Evolutionary conservation across 2,797 vertebrate species (phyloP).

Genomic region (Chaenodraco wilsoni): DNA sequence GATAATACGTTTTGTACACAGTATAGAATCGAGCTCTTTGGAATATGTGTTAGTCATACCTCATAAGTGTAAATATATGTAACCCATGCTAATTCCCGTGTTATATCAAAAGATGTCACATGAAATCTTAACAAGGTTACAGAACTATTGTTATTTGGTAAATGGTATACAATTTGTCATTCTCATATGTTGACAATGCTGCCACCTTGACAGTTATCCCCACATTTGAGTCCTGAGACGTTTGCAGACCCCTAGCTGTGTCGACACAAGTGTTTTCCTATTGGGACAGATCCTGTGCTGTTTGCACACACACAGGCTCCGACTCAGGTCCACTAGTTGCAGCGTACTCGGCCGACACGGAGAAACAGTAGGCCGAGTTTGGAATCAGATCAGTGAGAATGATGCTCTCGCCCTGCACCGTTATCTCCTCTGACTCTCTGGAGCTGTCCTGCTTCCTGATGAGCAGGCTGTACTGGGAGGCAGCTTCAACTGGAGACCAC

Average conservation of each 20-base stretch:
- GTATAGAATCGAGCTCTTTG: neutral
- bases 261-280: neutral
- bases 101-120: neutral
- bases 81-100: neutral
- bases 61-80: neutral
- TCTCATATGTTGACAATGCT: neutral
- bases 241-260: neutral
- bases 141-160: neutral
- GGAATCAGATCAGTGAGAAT: slow-evolving; percentile 62
- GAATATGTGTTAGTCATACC: neutral
- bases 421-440: slow-evolving; percentile 22
- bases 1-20: slow-evolving; percentile 22
- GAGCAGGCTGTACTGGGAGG: slow-evolving; percentile 64
- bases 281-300: slow-evolving; percentile 12
- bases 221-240: slow-evolving; percentile 23
- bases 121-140: no score
- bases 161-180: neutral
- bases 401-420: slow-evolving; percentile 48
- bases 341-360: slow-evolving; percentile 44
- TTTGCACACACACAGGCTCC: slow-evolving; percentile 59
- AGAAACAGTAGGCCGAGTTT: slow-evolving; percentile 64
- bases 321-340: slow-evolving; percentile 53
- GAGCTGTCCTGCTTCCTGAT: slow-evolving; percentile 50
- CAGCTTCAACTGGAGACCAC: slow-evolving; percentile 60
- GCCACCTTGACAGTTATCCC: neutral